Conservation (phyloP, 2,113 vertebrate species). For the Phylloscopus whistleri region DNA sequence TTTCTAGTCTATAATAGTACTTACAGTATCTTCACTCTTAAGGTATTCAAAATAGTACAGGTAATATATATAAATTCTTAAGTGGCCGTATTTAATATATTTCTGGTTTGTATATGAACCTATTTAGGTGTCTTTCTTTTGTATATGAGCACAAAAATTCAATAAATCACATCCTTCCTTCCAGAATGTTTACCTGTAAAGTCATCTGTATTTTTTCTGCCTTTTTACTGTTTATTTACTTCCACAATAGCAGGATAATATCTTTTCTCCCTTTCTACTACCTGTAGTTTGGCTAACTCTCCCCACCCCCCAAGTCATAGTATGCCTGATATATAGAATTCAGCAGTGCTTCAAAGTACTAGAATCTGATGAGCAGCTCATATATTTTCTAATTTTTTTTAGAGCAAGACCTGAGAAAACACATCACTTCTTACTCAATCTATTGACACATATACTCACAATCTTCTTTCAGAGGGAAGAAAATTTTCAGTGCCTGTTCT, state of each 20-base stretch:
- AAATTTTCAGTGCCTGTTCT: neutral
- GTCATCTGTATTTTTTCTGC: neutral
- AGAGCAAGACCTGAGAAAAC: neutral
- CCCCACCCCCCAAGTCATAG: rapidly evolving
- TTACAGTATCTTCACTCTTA: neutral
- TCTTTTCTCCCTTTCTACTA: neutral
- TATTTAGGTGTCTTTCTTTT: neutral
- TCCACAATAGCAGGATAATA: neutral
- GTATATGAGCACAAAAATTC: neutral
- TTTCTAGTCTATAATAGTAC: neutral
- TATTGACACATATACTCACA: neutral
- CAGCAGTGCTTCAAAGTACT: neutral
- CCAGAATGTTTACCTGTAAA: neutral
- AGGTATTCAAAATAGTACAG: neutral
- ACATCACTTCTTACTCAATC: neutral
- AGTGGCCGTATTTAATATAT: neutral
- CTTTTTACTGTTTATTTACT: neutral
- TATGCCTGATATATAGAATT: neutral
- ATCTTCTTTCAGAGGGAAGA: neutral
- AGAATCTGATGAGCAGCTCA: neutral
- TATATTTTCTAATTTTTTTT: neutral
- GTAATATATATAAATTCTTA: neutral
- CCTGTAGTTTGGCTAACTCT: neutral
- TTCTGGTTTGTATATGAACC: neutral
- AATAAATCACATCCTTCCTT: neutral